These are phyloP conservation scores for Eremobia ochroleuca DNA, from an alignment of 2,888 invertebrate genomes.

Conservation along the genomic window DNA sequence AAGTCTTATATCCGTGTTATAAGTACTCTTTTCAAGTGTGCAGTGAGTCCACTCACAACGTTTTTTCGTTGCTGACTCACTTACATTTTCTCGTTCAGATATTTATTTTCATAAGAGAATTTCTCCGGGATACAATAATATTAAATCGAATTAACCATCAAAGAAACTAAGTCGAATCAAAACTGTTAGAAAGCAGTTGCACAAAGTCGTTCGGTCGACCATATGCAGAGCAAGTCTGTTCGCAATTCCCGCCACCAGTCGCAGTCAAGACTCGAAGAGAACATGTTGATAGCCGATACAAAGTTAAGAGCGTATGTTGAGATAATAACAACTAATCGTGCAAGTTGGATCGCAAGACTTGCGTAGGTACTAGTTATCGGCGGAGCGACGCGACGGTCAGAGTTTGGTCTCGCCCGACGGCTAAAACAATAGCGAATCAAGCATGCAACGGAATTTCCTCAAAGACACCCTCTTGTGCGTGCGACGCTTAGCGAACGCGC, in stretches of 20 bases:
- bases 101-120: conserved; percentile 21
- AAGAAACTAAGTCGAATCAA: conserved; percentile 59
- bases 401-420: conserved; percentile 83
- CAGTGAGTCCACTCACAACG: not conserved
- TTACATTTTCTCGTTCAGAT: conserved; percentile 14
- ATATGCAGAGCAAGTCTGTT: conserved; percentile 72
- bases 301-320: conserved; percentile 83
- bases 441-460: conserved; percentile 89
- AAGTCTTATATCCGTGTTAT: conserved; percentile 25
- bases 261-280: conserved; percentile 73
- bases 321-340: conserved; percentile 86
- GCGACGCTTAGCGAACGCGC: conserved; percentile 86
- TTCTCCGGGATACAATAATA: conserved; percentile 15
- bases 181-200: conserved; percentile 67
- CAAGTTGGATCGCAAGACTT: conserved; percentile 83
- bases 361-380: conserved; percentile 80
- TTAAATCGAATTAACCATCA: conserved; percentile 62
- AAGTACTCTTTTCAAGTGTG: conserved; percentile 33
- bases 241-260: conserved; percentile 72
- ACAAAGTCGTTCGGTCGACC: conserved; percentile 68
- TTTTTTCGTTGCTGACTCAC: conserved; percentile 20
- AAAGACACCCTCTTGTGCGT: conserved; percentile 89
- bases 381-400: conserved; percentile 80
- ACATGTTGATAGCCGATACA: conserved; percentile 81
- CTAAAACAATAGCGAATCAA: conserved; percentile 90